phyloP scores from a whole-genome alignment of 2,113 vertebrate genomes.

The Hipposideros armiger region DNA sequence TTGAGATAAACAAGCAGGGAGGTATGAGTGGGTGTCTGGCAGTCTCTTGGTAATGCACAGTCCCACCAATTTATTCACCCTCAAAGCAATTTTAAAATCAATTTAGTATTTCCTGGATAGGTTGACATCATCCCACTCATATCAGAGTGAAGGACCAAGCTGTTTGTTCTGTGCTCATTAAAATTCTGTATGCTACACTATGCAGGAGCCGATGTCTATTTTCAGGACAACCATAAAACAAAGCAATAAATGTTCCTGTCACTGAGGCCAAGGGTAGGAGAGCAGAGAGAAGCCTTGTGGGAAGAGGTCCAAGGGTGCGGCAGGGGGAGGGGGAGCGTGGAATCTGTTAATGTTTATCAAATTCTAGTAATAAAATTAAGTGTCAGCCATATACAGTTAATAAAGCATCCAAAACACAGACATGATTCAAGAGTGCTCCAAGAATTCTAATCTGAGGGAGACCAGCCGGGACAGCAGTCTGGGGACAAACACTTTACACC shows the following conservation, averaged over 20 bases:
- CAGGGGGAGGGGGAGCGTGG: neutral
- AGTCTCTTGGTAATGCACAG: neutral
- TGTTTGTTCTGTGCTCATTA: constrained; percentile 55
- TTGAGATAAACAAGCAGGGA: neutral
- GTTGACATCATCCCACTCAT: neutral
- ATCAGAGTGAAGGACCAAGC: neutral
- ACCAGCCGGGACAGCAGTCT: neutral
- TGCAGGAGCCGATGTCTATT: constrained; percentile 17
- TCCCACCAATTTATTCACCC: neutral
- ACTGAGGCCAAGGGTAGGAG: neutral
- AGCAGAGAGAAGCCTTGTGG: neutral
- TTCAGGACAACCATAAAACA: constrained; percentile 56
- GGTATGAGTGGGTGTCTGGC: neutral
- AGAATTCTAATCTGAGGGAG: constrained; percentile 29
- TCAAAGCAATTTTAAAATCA: constrained; percentile 57
- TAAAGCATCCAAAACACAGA: constrained; percentile 37
- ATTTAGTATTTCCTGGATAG: constrained; percentile 72
- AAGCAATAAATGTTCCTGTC: constrained; percentile 42
- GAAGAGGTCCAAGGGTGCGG: neutral
- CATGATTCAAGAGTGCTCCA: neutral
- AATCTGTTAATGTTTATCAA: constrained; percentile 3
- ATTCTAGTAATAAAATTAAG: constrained; percentile 60
- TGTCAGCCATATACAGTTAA: neutral
- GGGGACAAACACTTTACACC: constrained; percentile 16
- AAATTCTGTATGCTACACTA: constrained; percentile 73